Evolutionary conservation across 1,140 invertebrate species (phyloP), one percentile per base, ranked within the genome.

Genomic region (Apolygus lucorum): DNA sequence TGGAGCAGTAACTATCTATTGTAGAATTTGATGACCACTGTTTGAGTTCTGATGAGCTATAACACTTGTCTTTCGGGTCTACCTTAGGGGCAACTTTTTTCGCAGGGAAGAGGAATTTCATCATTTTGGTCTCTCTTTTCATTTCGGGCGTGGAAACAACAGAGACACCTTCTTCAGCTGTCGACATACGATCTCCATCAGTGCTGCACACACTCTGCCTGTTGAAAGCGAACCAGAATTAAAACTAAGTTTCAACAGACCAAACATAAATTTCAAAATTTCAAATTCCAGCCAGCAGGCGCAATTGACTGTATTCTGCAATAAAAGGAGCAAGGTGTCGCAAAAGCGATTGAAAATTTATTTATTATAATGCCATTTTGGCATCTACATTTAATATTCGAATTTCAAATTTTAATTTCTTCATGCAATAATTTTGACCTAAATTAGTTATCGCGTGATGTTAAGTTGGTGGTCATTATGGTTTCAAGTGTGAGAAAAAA

Each of bases 1-100:
- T 70, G 21, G 71, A 72, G 59, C 68, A 72, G 66, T 54, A 72
- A 29, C 71, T 72, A 59, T 72, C 71, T 14, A 72, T 28, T 1
- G 71, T 72, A 1, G 71, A 70, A 29, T 72, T 72, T 26, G 68
- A 70, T 2, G 69, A 67, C 69, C 69, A 70, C 1, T 42, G 70
- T 2, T 68, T 62, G 22, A 52, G 28, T 22, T 68, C 62, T 26
- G 62, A 25, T 26, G 62, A 2, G 21, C 14, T 25, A 17, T 11
- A 8, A 49, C 17, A 11, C 17, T 17, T 49, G 34, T n/a, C n/a
- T n/a, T 49, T 49, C 17, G 34, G 8, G 17, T 49, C 34, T 49
- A 17, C 34, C 17, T 49, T 49, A 49, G 34, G 34, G 34, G 8
- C 34, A 49, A 17, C 8, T 49, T 17, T 49, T 17, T 49, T 49